Percentiles rank a stretch among this genome's conserved stretches.
Conservation (phyloP, 2,797 vertebrate genomes). For the Smutsia gigantea region DNA sequence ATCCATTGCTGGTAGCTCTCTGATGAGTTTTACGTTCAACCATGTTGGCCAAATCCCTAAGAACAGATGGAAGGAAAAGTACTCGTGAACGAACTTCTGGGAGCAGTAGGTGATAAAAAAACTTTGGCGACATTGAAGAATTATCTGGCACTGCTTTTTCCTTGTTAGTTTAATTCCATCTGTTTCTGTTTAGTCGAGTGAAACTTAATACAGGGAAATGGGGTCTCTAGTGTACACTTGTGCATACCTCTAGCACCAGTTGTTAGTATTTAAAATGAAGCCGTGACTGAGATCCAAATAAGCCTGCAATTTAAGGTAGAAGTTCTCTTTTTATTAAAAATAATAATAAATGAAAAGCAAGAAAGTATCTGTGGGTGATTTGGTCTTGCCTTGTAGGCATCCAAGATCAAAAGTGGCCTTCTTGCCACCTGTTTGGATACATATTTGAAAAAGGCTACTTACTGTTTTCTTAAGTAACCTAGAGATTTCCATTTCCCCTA, state of each 20-base stretch:
- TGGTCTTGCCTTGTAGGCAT: background rate
- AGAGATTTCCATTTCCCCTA: background rate
- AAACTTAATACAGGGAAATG: constrained; percentile 13
- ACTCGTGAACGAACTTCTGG: background rate
- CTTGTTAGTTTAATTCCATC: constrained; percentile 50
- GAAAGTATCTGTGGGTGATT: background rate
- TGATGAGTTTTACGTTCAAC: background rate
- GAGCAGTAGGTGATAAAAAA: constrained; percentile 7
- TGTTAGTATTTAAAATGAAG: constrained; percentile 17
- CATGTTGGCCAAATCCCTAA: background rate
- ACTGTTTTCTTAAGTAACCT: background rate
- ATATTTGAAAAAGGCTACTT: background rate
- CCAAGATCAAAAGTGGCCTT: background rate
- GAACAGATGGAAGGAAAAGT: background rate
- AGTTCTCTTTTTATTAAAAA: background rate
- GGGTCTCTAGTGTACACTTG: background rate
- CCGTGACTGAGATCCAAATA: background rate
- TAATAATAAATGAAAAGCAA: background rate
- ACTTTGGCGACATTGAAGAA: background rate
- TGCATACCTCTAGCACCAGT: background rate
- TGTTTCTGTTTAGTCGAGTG: constrained; percentile 35
- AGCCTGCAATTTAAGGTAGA: background rate
- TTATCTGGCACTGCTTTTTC: background rate
- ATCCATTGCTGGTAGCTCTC: background rate
- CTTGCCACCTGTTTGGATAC: background rate